Evolutionary conservation across 2,888 invertebrate species (phyloP), one percentile per base, ranked within the genome.

Genomic region (Rhamphomyia laevipes): DNA sequence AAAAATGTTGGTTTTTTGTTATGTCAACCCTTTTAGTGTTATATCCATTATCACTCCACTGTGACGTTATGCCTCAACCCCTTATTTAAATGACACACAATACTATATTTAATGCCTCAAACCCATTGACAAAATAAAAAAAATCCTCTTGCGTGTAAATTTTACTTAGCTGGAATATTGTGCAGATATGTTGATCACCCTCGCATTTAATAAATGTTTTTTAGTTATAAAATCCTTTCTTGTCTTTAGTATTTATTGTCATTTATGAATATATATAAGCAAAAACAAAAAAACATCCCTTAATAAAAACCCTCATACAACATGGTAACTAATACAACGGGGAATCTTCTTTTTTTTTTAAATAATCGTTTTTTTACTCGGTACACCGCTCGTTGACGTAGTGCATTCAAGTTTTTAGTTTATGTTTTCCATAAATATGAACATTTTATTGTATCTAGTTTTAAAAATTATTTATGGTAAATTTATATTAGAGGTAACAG

Each of bases 11-110:
- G 7, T 27, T 27, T 27, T 35, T 35, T 35, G 33, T 33, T 33
- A 46, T 42, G 48, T 53, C 53, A 53, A 53, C 53, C 53, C 53
- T 53, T 53, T 53, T 53, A 50, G 46, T 49, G 47, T 47, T 50
- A 47, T 44, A 44, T 50, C 44, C 46, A 50, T 50, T 50, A 50
- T 50, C 47, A 44, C 41, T 46, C 42, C 35, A 35, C 23, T 27
- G 35, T n/a, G 35, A 35, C 35, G 35, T 35, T 35, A n/a, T 5
- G 35, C 35, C 35, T n/a, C 35, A 35, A 35, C 7, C 35, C n/a
- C 35, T 6, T n/a, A 35, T 27, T 27, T 27, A 27, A 27, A 4
- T 27, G 23, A 27, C 23, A 27, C 23, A 27, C 23, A 27, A 27
- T 27, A 27, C 23, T 27, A 7, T 27, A 27, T 27, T 27, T 27